Conservation (phyloP, 2,888 invertebrate genomes). For the Lacanobia oleracea region DNA sequence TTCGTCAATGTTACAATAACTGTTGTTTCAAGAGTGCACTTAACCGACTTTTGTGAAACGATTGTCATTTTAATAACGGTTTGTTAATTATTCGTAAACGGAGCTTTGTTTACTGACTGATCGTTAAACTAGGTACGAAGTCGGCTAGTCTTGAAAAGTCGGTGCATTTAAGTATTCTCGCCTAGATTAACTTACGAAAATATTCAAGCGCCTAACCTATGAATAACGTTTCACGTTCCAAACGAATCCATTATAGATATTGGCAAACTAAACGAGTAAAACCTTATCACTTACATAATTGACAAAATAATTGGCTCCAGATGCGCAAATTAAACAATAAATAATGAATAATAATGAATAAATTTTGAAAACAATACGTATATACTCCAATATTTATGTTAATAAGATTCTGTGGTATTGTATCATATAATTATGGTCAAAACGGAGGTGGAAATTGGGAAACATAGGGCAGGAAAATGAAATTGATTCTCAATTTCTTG, state of each 20-base stretch:
- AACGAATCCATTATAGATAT: no score
- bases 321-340: no score
- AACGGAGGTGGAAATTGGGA: no score
- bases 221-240: no score
- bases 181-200: neutral
- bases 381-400: no score
- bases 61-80: constrained; percentile 40
- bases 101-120: constrained; percentile 9
- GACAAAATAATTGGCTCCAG: no score
- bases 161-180: neutral
- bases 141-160: neutral
- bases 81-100: constrained; percentile 18
- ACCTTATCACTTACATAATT: no score
- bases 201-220: neutral
- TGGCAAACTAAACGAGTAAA: no score
- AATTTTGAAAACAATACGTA: no score
- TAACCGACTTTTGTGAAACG: constrained; percentile 33
- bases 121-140: neutral
- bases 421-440: no score
- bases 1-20: constrained; percentile 17
- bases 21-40: constrained; percentile 28
- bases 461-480: neutral
- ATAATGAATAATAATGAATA: no score
- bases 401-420: no score
- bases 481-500: neutral